These are phyloP conservation scores for Poeciliopsis paucimaculata DNA, from an alignment of 2,797 vertebrate species.

Conservation along the genomic window DNA sequence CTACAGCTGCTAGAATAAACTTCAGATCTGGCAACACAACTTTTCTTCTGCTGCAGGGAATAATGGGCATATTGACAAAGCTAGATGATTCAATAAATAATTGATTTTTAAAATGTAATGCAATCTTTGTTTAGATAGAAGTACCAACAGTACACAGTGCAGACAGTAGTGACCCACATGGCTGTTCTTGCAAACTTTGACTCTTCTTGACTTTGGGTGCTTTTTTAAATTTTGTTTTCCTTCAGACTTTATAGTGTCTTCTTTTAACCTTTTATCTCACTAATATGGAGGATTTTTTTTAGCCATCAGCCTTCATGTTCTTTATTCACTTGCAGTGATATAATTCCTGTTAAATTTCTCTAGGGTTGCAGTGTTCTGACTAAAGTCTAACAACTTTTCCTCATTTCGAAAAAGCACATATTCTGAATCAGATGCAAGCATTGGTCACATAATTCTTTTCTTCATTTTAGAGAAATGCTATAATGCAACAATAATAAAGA, in stretches of 20 bases:
- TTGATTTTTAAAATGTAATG: not conserved
- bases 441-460: not conserved
- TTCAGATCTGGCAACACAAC: not conserved
- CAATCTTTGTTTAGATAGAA: not conserved
- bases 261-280: not conserved
- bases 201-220: slow-evolving; percentile 21
- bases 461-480: slow-evolving; percentile 1
- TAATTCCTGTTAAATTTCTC: not conserved
- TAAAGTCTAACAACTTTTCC: not conserved
- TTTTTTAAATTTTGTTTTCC: not conserved
- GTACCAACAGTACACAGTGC: not conserved
- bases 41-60: not conserved
- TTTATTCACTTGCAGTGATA: not conserved
- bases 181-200: not conserved
- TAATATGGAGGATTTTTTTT: too few relatives aligned
- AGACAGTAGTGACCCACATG: not conserved
- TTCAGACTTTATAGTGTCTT: not conserved
- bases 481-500: not conserved
- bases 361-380: not conserved
- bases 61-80: not conserved
- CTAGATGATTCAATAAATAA: not conserved
- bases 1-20: not conserved
- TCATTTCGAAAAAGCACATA: slow-evolving; percentile 1
- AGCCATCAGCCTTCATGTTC: not conserved
- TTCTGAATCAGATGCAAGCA: slow-evolving; percentile 7